A percentile compares a stretch with the other conserved stretches of the same genome.
Conservation (phyloP, 2,797 vertebrate species). For the Dermochelys coriacea region DNA sequence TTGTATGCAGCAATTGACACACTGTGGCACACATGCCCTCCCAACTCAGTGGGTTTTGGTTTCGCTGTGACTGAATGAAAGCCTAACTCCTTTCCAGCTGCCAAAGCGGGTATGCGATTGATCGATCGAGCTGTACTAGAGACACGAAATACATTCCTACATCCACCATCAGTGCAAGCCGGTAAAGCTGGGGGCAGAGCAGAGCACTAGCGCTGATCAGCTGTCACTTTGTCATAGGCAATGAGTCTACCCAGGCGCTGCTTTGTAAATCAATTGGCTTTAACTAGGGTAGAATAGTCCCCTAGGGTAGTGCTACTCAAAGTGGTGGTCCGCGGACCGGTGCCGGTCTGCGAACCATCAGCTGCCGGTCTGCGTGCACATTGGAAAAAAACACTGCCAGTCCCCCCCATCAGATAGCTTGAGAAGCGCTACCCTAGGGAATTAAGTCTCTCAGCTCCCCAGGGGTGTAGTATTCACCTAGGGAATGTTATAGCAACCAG, state of each 20-base stretch:
- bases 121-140: neutral
- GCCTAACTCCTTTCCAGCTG: neutral
- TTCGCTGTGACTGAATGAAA: neutral
- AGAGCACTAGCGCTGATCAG: neutral
- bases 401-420: too few relatives aligned
- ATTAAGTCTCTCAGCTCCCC: accelerated
- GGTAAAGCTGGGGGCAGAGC: neutral
- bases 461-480: neutral
- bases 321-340: too few relatives aligned
- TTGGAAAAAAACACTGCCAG: too few relatives aligned
- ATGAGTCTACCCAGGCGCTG: neutral
- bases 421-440: neutral
- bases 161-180: neutral
- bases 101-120: accelerated
- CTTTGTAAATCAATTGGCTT: neutral
- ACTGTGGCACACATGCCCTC: neutral
- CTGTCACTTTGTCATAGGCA: neutral
- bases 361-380: too few relatives aligned
- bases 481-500: neutral
- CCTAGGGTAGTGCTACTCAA: neutral
- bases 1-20: neutral
- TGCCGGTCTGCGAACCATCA: too few relatives aligned
- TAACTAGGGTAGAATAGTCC: neutral
- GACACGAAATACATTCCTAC: neutral
- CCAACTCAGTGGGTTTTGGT: too few relatives aligned